Base-by-base conservation (phyloP, 2,797 vertebrate species). In the Tragelaphus oryx region DNA sequence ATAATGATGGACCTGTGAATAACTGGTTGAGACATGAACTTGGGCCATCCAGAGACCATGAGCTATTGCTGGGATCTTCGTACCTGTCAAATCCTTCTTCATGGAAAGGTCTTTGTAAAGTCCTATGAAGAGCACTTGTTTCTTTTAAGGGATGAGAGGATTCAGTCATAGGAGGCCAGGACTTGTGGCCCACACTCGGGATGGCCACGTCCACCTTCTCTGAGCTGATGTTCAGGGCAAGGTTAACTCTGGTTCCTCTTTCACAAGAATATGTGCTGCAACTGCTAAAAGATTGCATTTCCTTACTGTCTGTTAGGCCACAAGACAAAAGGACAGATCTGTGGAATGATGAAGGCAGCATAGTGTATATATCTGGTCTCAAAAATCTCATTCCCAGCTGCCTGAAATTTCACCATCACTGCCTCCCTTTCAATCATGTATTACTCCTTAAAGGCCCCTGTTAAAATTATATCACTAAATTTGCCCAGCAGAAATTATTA, bases 391-490 rank as follows among this genome's bases (percentile, higher is more conserved):
- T 92, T 95, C 59, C 30, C 55, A 94, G 20, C 55, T 76, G 50
- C 71, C 84, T 84, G 48, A 95, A 94, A 76, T n/a, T 44, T 88
- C 10, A 10, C 62, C 50, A 41, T 28, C 60, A n/a, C 2, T 85
- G 30, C 76, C 60, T 92, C 28, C 28, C 46, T 86, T 91, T 94
- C 28, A 5, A 80, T 11, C 81, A 52, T 87, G 13, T 52, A 41
- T 55, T 87, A 28, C 85, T 93, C 85, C 59, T 65, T 60, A 41
- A 83, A 89, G 83, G 20, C 60, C 76, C 86, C 65, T 88, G 16
- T 86, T 86, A 46, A 87, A 91, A 50, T 2, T 28, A 2, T 30
- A 33, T 81, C 62, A 33, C 24, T 85, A 17, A 90, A 52, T 52
- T 80, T 89, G 48, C 57, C 87, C 24, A 52, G 82, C 68, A 88